A percentile compares a stretch with the other conserved stretches of the same genome.
Evolutionary conservation across 2,113 vertebrate species (phyloP).

Genomic region (Sorex araneus): DNA sequence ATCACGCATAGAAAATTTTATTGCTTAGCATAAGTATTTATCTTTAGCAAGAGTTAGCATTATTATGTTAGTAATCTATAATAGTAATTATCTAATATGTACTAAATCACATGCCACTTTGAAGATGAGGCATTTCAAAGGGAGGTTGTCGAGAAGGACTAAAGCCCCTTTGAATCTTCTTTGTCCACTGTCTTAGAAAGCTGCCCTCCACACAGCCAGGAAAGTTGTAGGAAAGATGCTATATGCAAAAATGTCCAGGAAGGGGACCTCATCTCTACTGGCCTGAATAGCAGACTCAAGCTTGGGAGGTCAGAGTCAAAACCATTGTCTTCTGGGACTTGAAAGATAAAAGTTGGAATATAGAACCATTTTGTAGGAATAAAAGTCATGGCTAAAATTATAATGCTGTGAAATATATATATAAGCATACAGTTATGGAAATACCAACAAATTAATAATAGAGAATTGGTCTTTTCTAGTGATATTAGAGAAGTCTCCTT

Average conservation of each 20-base stretch:
- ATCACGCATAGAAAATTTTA: not conserved
- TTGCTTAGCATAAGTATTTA: conserved; percentile 25
- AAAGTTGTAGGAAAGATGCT: not conserved
- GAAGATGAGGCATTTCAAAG: not conserved
- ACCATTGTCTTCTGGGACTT: not conserved
- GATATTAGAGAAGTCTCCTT: not conserved
- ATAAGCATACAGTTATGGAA: not conserved
- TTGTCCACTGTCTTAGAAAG: not conserved
- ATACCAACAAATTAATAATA: not conserved
- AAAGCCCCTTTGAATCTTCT: not conserved
- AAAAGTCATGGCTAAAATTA: not conserved
- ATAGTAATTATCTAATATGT: not conserved
- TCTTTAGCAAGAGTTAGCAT: conserved; percentile 28
- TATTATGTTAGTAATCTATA: conserved; percentile 44
- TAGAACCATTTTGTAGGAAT: not conserved
- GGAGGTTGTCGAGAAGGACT: not conserved
- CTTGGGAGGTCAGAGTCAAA: not conserved
- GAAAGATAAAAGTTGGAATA: not conserved
- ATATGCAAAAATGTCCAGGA: not conserved
- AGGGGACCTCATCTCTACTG: not conserved
- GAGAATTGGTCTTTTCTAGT: not conserved
- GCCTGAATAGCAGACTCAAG: not conserved
- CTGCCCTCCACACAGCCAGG: not conserved
- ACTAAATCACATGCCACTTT: not conserved
- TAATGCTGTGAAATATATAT: not conserved